Base-by-base conservation (phyloP, 2,113 vertebrate species). In the Osmerus eperlanus region DNA sequence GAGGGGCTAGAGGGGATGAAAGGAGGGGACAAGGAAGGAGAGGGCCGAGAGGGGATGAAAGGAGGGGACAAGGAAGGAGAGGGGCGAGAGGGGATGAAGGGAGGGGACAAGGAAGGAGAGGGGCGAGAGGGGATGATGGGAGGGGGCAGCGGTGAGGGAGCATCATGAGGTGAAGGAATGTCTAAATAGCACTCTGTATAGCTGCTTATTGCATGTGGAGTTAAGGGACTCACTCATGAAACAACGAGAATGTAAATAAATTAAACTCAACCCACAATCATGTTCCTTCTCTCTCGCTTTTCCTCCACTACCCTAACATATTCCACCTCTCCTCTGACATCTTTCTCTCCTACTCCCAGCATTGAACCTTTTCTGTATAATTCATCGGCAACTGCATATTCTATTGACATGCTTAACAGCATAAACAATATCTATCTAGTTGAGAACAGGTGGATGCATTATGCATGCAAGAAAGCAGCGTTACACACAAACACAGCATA, bases 401-500 rank as follows among this genome's bases (percentile, higher is more conserved):
- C 7, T 15, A 41, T 11, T n/a, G 61, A 68, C 29, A 67, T 67
- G 58, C 52, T 23, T 61, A 47, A 52, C 73, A 76, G 68, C 68
- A 69, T 58, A 52, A 74, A 78, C 65, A 68, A 62, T 67, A 68
- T 59, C 67, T 65, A 71, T 25, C 14, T 11, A 64, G 4, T 18
- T 32, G 9, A 32, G 28, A 68, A 80, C 78, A 76, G 32, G 72
- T 61, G 23, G 28, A 70, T 76, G 71, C 76, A 80, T 82, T 70
- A 80, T 73, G 67, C 56, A 84, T 63, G 23, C 71, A 61, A 28
- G 63, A 14, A 32, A 54, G 53, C 54, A 64, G 67, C 16, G 23
- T 67, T 65, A 65, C n/a, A 52, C 63, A 51, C 19, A 73, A 61
- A 64, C 53, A 60, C 5, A 9, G 11, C 25, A 2, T 15, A 14